Percentiles rank a stretch among this genome's conserved stretches.
phyloP scores from a whole-genome alignment of 2,797 vertebrate genomes.

The Brachymystax lenok region DNA sequence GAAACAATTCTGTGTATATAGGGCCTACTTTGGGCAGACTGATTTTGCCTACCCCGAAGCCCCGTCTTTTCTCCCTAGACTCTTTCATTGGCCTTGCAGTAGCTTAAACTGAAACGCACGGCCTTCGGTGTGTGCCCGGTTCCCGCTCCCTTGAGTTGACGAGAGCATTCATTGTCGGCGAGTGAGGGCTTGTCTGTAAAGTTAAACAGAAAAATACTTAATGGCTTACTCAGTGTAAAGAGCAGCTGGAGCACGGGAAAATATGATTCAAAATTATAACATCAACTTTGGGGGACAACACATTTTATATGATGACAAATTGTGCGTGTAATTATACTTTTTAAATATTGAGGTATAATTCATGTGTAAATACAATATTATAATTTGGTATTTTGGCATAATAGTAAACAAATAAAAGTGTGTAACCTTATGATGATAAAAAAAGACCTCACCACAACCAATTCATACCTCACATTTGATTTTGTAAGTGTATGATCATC shows the following conservation, averaged over 20 bases:
- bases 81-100: conserved; percentile 63
- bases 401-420: neutral
- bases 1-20: conserved; percentile 20
- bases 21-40: conserved; percentile 9
- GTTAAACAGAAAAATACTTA: conserved; percentile 76
- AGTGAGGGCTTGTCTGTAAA: conserved; percentile 78
- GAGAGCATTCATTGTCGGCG: conserved; percentile 53
- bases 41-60: conserved; percentile 55
- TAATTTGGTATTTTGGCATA: neutral
- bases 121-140: conserved; percentile 12
- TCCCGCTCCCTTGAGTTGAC: conserved; percentile 44
- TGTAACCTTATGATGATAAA: neutral
- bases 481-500: no score
- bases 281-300: neutral
- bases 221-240: conserved; percentile 58
- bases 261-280: neutral
- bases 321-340: neutral
- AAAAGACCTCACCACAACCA: no score
- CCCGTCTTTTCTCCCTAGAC: conserved; percentile 44
- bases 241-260: conserved; percentile 38
- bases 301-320: neutral
- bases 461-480: no score
- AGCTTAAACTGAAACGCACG: conserved; percentile 34
- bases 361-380: neutral
- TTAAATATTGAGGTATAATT: neutral